These are phyloP conservation scores for Calonectris borealis DNA, from an alignment of 2,113 vertebrate genomes.

Conservation along the genomic window DNA sequence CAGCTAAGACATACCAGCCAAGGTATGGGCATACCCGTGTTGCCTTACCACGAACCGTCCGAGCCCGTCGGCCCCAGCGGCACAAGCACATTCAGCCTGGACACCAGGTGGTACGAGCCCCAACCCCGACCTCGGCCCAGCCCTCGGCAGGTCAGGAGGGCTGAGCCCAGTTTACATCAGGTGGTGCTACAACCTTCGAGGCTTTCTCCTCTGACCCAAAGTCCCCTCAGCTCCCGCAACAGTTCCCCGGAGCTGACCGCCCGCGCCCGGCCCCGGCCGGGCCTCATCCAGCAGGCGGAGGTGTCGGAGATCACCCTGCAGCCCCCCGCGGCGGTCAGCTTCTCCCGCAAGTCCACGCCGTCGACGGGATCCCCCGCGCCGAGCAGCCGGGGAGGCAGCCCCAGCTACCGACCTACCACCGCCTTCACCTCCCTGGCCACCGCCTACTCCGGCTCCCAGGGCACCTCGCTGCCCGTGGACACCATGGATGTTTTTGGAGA, in stretches of 20 bases:
- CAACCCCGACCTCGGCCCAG: constrained; percentile 92
- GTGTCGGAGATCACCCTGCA: constrained; percentile 93
- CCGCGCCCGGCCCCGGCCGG: constrained; percentile 89
- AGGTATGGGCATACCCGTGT: constrained; percentile 98
- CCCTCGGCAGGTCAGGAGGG: constrained; percentile 90
- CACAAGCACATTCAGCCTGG: constrained; percentile 96
- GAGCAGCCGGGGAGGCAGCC: constrained; percentile 84
- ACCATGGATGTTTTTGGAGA: constrained; percentile 92
- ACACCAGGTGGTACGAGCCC: constrained; percentile 96
- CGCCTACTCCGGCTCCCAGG: constrained; percentile 87
- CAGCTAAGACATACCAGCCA: constrained; percentile 99
- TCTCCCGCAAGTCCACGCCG: constrained; percentile 92
- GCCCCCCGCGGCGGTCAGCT: constrained; percentile 88
- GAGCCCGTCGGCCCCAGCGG: constrained; percentile 84
- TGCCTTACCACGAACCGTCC: constrained; percentile 97
- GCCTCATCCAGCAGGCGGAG: constrained; percentile 91
- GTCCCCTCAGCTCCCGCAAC: constrained; percentile 93
- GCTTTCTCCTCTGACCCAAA: constrained; percentile 97
- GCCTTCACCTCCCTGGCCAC: constrained; percentile 90
- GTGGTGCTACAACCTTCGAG: constrained; percentile 97
- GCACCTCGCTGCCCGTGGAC: constrained; percentile 84
- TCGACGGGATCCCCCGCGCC: constrained; percentile 88
- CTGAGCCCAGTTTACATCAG: constrained; percentile 95
- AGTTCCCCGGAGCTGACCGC: constrained; percentile 94
- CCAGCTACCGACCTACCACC: constrained; percentile 83